Conservation (phyloP, 2,113 vertebrate species). For the Henicopernis longicauda region DNA sequence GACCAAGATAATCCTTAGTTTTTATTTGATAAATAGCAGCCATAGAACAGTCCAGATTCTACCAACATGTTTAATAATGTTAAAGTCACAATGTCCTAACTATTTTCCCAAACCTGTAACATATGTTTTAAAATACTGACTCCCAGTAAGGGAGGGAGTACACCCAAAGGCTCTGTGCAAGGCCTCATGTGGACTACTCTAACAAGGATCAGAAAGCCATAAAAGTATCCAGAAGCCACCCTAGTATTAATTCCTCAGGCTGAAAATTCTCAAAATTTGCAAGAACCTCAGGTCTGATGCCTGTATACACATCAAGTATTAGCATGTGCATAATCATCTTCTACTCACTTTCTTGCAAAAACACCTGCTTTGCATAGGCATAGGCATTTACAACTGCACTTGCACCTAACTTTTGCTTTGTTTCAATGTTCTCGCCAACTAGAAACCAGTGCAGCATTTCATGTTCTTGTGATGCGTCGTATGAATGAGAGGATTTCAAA, state of each 20-base stretch:
- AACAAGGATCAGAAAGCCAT: background rate
- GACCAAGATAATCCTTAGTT: background rate
- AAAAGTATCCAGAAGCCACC: background rate
- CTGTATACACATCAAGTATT: background rate
- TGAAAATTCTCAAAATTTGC: background rate
- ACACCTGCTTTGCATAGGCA: background rate
- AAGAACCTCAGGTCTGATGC: background rate
- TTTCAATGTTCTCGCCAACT: background rate
- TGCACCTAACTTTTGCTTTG: background rate
- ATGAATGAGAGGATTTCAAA: background rate
- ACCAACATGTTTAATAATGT: background rate
- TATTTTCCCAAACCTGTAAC: background rate
- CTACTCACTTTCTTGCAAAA: background rate
- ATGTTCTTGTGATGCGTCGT: background rate
- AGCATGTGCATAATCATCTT: background rate
- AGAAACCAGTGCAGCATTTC: background rate
- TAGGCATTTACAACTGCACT: background rate
- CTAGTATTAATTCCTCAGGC: background rate
- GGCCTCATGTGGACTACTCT: background rate
- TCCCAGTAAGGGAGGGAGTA: background rate
- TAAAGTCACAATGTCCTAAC: background rate
- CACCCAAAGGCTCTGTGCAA: background rate
- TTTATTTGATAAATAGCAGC: background rate
- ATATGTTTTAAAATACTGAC: background rate
- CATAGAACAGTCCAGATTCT: background rate